Evolutionary conservation across 1,140 invertebrate genomes (phyloP).

Genomic region (Bombus haemorrhoidalis): DNA sequence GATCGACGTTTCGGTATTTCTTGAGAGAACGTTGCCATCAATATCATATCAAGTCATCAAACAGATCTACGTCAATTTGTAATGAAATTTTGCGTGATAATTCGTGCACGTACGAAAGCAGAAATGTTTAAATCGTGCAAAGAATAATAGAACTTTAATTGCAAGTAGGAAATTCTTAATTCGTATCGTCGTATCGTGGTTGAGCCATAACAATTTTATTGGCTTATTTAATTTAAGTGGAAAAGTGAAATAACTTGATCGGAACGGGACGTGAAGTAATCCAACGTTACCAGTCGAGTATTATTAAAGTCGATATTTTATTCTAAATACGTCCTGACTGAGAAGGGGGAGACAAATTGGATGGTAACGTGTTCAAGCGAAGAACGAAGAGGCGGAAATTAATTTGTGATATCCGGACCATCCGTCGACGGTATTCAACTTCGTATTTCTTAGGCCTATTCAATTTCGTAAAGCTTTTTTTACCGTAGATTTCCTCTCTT

Average conservation of each 20-base stretch:
- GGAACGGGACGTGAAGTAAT: not conserved
- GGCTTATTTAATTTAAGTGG: no score
- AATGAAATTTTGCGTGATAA: not conserved
- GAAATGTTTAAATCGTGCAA: no score
- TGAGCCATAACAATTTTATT: no score
- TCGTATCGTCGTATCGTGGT: no score
- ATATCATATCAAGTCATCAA: no score
- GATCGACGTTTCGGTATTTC: not conserved
- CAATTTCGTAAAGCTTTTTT: constrained; percentile 35
- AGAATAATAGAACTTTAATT: no score
- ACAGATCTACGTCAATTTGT: no score
- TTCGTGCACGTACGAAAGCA: no score
- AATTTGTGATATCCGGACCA: constrained; percentile 50
- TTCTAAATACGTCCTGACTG: not conserved
- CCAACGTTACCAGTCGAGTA: not conserved
- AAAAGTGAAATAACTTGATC: not conserved
- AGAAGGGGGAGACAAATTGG: not conserved
- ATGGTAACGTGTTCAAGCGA: not conserved
- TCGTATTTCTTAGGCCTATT: constrained; percentile 27
- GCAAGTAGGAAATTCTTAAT: no score
- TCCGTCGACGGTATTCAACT: constrained; percentile 25
- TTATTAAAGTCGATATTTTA: not conserved
- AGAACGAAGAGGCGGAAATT: constrained; percentile 1
- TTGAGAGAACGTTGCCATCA: not conserved
- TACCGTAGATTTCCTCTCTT: constrained; percentile 21